A percentile compares a stretch with the other conserved stretches of the same genome.
phyloP scores from a whole-genome alignment of 2,797 vertebrate genomes.

The Onychomys leucogaster region DNA sequence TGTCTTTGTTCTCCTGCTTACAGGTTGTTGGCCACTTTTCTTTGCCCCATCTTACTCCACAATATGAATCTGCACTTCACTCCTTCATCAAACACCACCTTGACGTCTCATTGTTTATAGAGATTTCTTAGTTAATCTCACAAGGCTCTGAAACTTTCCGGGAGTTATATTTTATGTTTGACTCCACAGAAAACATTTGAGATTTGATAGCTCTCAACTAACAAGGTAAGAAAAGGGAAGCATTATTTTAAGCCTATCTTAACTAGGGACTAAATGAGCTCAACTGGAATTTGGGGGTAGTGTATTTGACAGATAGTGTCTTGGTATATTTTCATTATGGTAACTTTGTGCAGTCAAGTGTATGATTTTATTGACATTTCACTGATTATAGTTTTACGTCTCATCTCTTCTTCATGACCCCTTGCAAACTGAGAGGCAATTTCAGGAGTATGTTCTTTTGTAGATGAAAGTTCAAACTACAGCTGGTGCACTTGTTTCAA shows the following conservation, averaged over 20 bases:
- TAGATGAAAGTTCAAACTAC: not conserved
- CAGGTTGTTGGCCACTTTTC: not conserved
- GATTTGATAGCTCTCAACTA: not conserved
- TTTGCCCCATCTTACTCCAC: not conserved
- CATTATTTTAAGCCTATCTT: not conserved
- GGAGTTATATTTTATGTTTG: not conserved
- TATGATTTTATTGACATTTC: not conserved
- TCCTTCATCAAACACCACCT: not conserved
- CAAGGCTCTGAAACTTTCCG: not conserved
- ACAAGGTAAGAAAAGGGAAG: slow-evolving; percentile 19
- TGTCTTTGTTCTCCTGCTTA: not conserved
- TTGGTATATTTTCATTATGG: not conserved
- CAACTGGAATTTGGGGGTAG: not conserved
- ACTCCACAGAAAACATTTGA: not conserved
- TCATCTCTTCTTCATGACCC: not conserved
- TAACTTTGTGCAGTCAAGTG: not conserved
- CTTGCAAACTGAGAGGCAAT: not conserved
- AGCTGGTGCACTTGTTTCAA: not conserved
- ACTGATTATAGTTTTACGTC: not conserved
- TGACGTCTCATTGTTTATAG: not conserved
- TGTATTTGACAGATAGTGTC: not conserved
- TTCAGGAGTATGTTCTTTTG: not conserved
- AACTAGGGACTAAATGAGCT: not conserved
- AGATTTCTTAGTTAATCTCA: not conserved
- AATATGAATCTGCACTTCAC: not conserved